These are phyloP conservation scores for Scolopax mira DNA, from an alignment of 2,113 vertebrate species.

Conservation along the genomic window DNA sequence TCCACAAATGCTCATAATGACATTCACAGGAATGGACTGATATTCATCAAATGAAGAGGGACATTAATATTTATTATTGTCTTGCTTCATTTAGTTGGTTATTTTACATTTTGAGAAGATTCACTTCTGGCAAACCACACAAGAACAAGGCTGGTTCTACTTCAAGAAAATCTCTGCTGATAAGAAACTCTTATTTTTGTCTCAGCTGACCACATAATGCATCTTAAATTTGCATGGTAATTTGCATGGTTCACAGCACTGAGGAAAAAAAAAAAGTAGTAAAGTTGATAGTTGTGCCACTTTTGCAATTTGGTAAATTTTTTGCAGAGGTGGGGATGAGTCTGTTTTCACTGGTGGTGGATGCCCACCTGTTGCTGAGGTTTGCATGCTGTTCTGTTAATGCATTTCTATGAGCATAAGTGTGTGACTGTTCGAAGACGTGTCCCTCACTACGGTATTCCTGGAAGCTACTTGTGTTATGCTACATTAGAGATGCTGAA, in stretches of 20 bases:
- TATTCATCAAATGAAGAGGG: background rate
- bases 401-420: background rate
- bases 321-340: background rate
- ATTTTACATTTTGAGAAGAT: background rate
- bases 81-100: background rate
- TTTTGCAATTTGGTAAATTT: background rate
- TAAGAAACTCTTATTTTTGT: background rate
- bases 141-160: background rate
- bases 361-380: background rate
- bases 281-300: background rate
- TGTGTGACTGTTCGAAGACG: background rate
- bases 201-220: background rate
- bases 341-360: background rate
- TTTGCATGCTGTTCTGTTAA: background rate
- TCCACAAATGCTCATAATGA: background rate
- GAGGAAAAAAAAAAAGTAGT: background rate
- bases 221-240: background rate
- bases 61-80: background rate
- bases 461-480: background rate
- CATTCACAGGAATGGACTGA: background rate
- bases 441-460: background rate
- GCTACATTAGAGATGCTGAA: fast-evolving
- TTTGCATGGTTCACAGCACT: background rate
- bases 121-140: background rate
- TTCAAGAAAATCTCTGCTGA: background rate